Evolutionary conservation across 2,797 vertebrate species (phyloP), one percentile per base, ranked within the genome.

Genomic region (Eupleurogrammus muticus): DNA sequence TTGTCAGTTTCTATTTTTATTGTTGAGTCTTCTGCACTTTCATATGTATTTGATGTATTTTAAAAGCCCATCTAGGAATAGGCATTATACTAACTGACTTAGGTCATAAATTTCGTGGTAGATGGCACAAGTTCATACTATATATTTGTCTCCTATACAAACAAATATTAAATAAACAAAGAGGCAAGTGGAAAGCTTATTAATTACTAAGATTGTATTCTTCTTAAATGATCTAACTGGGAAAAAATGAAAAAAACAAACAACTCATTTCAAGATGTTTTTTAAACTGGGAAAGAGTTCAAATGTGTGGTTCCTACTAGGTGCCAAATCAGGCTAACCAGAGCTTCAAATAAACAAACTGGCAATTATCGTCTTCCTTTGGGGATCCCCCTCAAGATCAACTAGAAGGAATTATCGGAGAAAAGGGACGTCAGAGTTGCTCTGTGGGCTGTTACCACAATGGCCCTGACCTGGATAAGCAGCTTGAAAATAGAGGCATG

Each of bases 401-500:
- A 50, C 13, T 4, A 13, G 8, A n/a, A 76, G 11, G 38, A 70
- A 52, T 74, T 12, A 63, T 28, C n/a, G 32, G 57, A 44, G 0
- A 55, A 74, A 70, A 49, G 9, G 21, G 36, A 34, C 2, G 1
- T 64, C 9, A 66, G 51, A 4, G 48, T 20, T 63, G 9, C 51
- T 68, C 55, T 24, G 23, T 7, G 51, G 48, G 51, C 40, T 56
- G 21, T 36, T 57, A 46, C 24, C 49, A 58, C 42, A 40, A 24
- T 56, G 35, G 17, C 57, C 34, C 61, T 53, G 76, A 76, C 50
- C 53, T 61, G 46, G 20, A 77, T 69, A 74, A 75, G 68, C 56
- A 66, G 67, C 67, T 75, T 64, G 42, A 70, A 70, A 68, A 73
- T 36, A 70, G 19, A 57, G 16, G 44, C 56, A 73, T 71, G 67